Evolutionary conservation across 2,113 vertebrate genomes (phyloP), one percentile per base, ranked within the genome.

Genomic region (Leucoraja erinaceus): DNA sequence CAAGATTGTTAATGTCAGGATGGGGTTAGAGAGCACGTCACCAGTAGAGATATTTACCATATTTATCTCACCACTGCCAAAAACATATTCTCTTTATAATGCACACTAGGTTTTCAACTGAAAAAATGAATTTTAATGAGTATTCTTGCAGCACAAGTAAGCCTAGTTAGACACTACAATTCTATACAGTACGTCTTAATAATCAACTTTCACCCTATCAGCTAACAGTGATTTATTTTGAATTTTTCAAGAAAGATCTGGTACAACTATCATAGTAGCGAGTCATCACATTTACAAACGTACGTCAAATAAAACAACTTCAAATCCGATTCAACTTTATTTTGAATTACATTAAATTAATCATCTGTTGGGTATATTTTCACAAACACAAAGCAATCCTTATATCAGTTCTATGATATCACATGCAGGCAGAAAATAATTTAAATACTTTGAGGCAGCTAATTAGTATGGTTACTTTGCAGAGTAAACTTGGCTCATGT

Each of bases 71-170:
- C 12, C 28, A 31, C 59, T 88, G 6, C 59, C 28, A 61, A 63
- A 28, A 88, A 16, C n/a, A 88, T 88, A 16, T 63, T 63, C 83
- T 66, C 16, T 63, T 88, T 88, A 63, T 88, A 88, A 88, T 88
- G 83, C n/a, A 63, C 63, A 28, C n/a, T 31, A 63, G 7, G 59
- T 88, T 88, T 86, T 88, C 83, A 88, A 33, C 12, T 61, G 83
- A 31, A 88, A 88, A 18, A 88, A 88, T 88, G 59, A 63, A 88
- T 88, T 88, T 88, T 88, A 88, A 66, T 88, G 59, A 88, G 83
- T 12, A 66, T 63, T 88, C 38, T 66, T 88, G 83, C 31, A 63
- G 12, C 59, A 11, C 59, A 86, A 86, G 56, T 59, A 86, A 86
- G 59, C 59, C 56, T 56, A 59, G 54, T 86, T 86, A 86, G 81